Conservation (phyloP, 2,888 invertebrate genomes). For the Poecilus cupreus region DNA sequence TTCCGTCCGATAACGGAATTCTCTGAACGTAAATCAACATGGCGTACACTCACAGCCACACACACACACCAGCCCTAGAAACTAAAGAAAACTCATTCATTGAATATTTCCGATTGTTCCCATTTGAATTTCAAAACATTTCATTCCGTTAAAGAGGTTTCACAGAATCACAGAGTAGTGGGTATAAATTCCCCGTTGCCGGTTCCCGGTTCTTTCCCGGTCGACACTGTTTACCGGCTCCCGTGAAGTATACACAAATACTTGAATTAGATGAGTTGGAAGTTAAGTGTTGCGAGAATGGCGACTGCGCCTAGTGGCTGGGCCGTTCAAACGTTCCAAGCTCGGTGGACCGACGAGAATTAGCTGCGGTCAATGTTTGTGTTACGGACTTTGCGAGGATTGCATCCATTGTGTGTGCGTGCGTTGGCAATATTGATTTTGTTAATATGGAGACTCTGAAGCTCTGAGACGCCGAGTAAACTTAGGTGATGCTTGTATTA, state of each 20-base stretch:
- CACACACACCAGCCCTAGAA: slow-evolving; percentile 24
- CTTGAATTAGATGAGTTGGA: slow-evolving; percentile 58
- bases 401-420: slow-evolving; percentile 48
- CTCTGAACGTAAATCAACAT: slow-evolving; percentile 49
- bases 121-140: slow-evolving; percentile 72
- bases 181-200: slow-evolving; percentile 16
- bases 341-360: slow-evolving; percentile 39
- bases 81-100: slow-evolving; percentile 57
- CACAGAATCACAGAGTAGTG: slow-evolving; percentile 50
- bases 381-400: slow-evolving; percentile 44
- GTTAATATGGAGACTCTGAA: slow-evolving; percentile 19
- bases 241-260: slow-evolving; percentile 59
- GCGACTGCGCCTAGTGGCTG: not conserved
- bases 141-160: slow-evolving; percentile 71
- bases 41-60: slow-evolving; percentile 14
- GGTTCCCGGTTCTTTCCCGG: slow-evolving; percentile 1
- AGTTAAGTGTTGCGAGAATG: slow-evolving; percentile 39
- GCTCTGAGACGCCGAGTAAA: slow-evolving; percentile 2
- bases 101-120: slow-evolving; percentile 62
- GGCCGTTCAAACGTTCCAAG: not conserved
- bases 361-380: slow-evolving; percentile 58
- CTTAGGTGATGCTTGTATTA: not conserved
- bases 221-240: slow-evolving; percentile 53
- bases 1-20: slow-evolving; percentile 46
- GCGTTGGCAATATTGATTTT: slow-evolving; percentile 47